Evolutionary conservation across 2,888 invertebrate species (phyloP), one percentile per base, ranked within the genome.

Genomic region (Listrodromus nycthemerus): DNA sequence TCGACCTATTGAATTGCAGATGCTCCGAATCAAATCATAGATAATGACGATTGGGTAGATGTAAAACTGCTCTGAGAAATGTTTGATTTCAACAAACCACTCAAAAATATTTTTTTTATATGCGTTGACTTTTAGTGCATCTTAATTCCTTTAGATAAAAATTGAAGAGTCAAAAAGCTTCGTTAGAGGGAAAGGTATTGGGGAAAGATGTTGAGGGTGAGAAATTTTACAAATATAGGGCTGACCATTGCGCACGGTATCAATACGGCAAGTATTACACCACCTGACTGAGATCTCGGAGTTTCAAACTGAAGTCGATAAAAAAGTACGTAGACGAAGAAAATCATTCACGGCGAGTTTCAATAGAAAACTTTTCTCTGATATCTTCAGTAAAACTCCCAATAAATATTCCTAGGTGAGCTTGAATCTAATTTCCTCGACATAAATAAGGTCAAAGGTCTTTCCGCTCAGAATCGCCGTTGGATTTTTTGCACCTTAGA

Each of bases 221-320:
- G 19, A 13, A 13, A 66, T 30, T 52, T 0, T 24, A 21, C 13
- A 33, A 67, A 48, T 50, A 24, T 33, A 30, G 10, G 41, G 30
- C 52, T 6, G 30, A 13, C 48, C 58, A 48, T 61, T 50, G 69
- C 33, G 52, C 61, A 76, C 73, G 71, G 65, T 83, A 71, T 61
- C n/a, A 13, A 50, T 67, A 70, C 66, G 66, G 3, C 24, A 69
- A 41, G 69, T 16, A 33, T 30, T 61, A 71, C 33, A 30, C 48
- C 50, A 33, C 58, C 48, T 30, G 65, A 37, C 13, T 33, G 16
- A 33, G 33, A 55, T 2, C 4, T 3, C 16, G 3, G 16, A 55
- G 21, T 24, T 10, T 24, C 6, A 52, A 21, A 55, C 10, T 24
- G 8, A 10, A 19, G 10, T 24, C 1, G 24, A 13, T 16, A 2